Evolutionary conservation across 2,888 invertebrate genomes (phyloP).

Genomic region (Conomelus anceps): DNA sequence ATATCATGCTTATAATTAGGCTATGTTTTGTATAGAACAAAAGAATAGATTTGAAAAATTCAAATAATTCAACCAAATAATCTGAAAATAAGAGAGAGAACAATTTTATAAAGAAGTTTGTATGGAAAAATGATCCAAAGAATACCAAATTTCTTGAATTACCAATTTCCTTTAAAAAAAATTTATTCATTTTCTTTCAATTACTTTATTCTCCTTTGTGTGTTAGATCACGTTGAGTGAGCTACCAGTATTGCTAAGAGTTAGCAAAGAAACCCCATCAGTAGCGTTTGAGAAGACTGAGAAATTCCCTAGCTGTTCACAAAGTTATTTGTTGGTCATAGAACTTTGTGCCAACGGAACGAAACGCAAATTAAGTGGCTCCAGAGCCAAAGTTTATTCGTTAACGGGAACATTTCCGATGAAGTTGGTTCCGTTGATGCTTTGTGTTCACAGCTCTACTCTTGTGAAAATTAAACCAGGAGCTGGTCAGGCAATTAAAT

Average conservation of each 20-base stretch:
- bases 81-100: too few species aligned
- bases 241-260: neutral
- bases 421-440: neutral
- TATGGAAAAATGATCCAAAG: too few species aligned
- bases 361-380: neutral
- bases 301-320: neutral
- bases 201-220: neutral
- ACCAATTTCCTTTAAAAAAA: too few species aligned
- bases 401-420: neutral
- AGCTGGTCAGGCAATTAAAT: neutral
- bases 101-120: too few species aligned
- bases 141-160: too few species aligned
- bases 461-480: neutral
- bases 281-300: neutral
- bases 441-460: neutral
- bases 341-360: neutral
- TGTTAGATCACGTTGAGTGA: neutral
- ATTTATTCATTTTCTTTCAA: neutral
- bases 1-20: too few species aligned
- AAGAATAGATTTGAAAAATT: too few species aligned
- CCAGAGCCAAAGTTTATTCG: neutral
- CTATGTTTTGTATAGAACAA: too few species aligned
- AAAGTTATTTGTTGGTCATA: neutral
- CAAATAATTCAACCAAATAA: too few species aligned
- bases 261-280: neutral